These are phyloP conservation scores for Scaptomyza cyrtandrae DNA, from an alignment of 2,888 invertebrate genomes.

Conservation along the genomic window DNA sequence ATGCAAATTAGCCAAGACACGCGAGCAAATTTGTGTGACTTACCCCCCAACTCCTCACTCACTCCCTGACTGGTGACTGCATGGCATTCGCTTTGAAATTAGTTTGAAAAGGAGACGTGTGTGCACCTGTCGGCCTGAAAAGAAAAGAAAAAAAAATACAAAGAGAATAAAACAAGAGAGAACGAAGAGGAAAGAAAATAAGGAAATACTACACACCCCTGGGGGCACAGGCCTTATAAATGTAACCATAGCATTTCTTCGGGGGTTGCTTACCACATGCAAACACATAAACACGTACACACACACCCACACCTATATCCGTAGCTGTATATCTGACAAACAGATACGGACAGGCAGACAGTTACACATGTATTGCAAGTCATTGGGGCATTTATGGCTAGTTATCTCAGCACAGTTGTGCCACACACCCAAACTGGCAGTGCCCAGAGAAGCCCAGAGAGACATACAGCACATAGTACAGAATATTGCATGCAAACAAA, in stretches of 20 bases:
- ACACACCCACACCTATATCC: slow-evolving; percentile 1
- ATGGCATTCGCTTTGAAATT: slow-evolving; percentile 74
- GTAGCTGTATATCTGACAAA: slow-evolving; percentile 39
- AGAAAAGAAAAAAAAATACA: slow-evolving; percentile 10
- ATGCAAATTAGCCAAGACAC: slow-evolving; percentile 70
- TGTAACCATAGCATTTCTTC: slow-evolving; percentile 52
- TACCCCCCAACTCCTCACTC: not conserved
- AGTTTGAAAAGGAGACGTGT: slow-evolving; percentile 60
- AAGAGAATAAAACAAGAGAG: not conserved
- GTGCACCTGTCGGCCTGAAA: slow-evolving; percentile 63
- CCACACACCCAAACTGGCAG: slow-evolving; percentile 5
- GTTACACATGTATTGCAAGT: slow-evolving; percentile 58
- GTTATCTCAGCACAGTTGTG: slow-evolving; percentile 30
- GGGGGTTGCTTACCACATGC: slow-evolving; percentile 37
- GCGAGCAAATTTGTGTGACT: slow-evolving; percentile 39
- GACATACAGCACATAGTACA: not conserved
- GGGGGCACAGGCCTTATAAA: slow-evolving; percentile 7
- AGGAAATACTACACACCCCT: slow-evolving; percentile 23
- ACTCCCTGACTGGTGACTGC: slow-evolving; percentile 27
- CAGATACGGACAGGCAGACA: slow-evolving; percentile 15
- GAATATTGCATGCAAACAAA: slow-evolving; percentile 59
- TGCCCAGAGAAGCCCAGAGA: not conserved
- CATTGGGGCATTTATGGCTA: slow-evolving; percentile 61
- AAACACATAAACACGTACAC: not conserved
- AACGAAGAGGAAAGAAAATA: slow-evolving; percentile 28